Evolutionary conservation across 2,888 invertebrate species (phyloP).

Genomic region (Brachynemurus nebulosus): DNA sequence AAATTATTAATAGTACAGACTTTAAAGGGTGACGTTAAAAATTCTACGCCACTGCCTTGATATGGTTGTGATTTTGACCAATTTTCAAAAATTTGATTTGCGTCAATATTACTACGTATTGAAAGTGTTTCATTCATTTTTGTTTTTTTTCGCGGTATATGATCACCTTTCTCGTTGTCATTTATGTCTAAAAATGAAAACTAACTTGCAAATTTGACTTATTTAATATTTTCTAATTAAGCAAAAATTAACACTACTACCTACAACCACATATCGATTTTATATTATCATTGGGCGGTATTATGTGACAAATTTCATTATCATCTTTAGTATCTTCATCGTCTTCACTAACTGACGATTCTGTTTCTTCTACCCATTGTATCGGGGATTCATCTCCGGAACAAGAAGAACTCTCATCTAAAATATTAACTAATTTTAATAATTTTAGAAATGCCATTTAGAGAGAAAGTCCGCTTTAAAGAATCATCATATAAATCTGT

Average conservation of each 20-base stretch:
- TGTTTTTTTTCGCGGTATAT: constrained; percentile 13
- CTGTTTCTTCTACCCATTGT: constrained; percentile 10
- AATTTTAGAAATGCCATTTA: too few relatives aligned
- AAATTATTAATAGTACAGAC: constrained; percentile 51
- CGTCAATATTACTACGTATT: background rate
- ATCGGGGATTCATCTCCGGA: constrained; percentile 7
- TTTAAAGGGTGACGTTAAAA: constrained; percentile 51
- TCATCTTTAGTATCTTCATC: constrained; percentile 20
- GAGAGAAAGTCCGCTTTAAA: too few relatives aligned
- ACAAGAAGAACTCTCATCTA: background rate
- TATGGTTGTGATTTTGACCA: constrained; percentile 37
- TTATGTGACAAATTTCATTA: background rate
- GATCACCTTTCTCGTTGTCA: constrained; percentile 16
- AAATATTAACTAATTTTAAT: too few relatives aligned
- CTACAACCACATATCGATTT: background rate
- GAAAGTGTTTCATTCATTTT: constrained; percentile 15
- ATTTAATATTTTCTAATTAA: too few relatives aligned
- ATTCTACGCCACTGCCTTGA: constrained; percentile 31
- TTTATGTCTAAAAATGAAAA: background rate
- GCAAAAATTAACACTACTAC: too few relatives aligned
- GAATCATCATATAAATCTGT: too few relatives aligned
- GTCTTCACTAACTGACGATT: constrained; percentile 24
- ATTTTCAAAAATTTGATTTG: constrained; percentile 22
- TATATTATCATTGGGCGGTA: background rate
- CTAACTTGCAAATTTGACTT: too few relatives aligned